Evolutionary conservation across 2,797 vertebrate genomes (phyloP), one percentile per base, ranked within the genome.

Genomic region (Falco biarmicus): DNA sequence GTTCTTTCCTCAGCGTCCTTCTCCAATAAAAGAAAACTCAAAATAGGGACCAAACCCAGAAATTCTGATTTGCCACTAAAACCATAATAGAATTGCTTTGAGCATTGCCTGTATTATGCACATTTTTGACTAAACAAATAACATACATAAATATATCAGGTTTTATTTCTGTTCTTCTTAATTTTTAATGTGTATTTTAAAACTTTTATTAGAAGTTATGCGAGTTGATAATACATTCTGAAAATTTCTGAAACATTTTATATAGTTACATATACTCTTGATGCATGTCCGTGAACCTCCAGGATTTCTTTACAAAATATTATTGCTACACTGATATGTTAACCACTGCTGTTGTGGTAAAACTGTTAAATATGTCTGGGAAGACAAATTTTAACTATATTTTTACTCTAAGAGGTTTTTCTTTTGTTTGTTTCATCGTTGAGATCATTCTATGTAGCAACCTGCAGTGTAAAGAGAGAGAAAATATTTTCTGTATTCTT

Each of bases 111-210:
- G 11, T 61, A 6, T 57, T 31, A 45, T 10, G 4, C 31, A 45
- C 15, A 15, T 39, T 37, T 68, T 84, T 84, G 45, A 75, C 9
- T 31, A 59, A 51, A 22, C 1, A 70, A 41, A 74, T 21, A 26
- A 16, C 0, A 0, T 29, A 56, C 5, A 37, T n/a, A 56, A 53
- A 4, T 54, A 24, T n/a, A 60, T 31, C n/a, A 18, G 1, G 4
- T 39, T 71, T 1, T 2, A 25, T 43, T n/a, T 71, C 70, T 13
- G 11, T 84, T 77, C 8, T n/a, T 37, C 17, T 50, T 60, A 63
- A 43, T 45, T 50, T 64, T 70, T 39, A n/a, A 32, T 25, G 4
- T 68, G 5, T 10, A 10, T 78, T 21, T 75, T 71, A 48, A 85
- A 80, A 37, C 2, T 59, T 61, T 61, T 5, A 18, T 70, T 51